Evolutionary conservation across 1,140 invertebrate genomes (phyloP).

Genomic region (Popillia japonica): DNA sequence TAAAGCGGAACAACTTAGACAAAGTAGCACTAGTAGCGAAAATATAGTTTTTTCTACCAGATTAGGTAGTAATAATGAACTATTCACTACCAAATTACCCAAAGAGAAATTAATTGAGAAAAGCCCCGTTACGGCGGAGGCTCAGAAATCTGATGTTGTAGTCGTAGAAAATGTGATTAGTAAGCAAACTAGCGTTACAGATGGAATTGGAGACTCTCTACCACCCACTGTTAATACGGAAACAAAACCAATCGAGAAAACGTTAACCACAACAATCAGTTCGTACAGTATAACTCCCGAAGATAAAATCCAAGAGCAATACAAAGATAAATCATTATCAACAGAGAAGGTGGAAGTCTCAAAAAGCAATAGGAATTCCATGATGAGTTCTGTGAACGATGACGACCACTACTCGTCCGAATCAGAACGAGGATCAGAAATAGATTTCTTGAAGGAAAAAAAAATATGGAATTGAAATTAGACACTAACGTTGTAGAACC

Average conservation of each 20-base stretch:
- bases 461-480: constrained; percentile 55
- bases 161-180: background rate
- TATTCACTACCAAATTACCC: constrained; percentile 57
- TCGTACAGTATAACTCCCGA: background rate
- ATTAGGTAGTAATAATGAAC: constrained; percentile 55
- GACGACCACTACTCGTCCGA: constrained; percentile 78
- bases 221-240: background rate
- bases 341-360: background rate
- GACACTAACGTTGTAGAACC: constrained; percentile 53
- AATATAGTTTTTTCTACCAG: constrained; percentile 58
- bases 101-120: constrained; percentile 48
- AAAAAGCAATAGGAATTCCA: constrained; percentile 29
- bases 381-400: constrained; percentile 50
- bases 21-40: constrained; percentile 58
- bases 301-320: background rate
- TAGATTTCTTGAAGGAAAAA: constrained; percentile 64
- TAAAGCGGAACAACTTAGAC: constrained; percentile 42
- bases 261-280: background rate
- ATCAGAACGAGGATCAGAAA: constrained; percentile 77
- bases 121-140: constrained; percentile 12
- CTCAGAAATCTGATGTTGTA: background rate
- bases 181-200: background rate
- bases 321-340: constrained; percentile 18
- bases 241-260: background rate
- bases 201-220: background rate